Percentiles rank a stretch among this genome's conserved stretches.
These are phyloP conservation scores for Holcopasites calliopsidis DNA, from an alignment of 1,140 invertebrate species.

Conservation along the genomic window DNA sequence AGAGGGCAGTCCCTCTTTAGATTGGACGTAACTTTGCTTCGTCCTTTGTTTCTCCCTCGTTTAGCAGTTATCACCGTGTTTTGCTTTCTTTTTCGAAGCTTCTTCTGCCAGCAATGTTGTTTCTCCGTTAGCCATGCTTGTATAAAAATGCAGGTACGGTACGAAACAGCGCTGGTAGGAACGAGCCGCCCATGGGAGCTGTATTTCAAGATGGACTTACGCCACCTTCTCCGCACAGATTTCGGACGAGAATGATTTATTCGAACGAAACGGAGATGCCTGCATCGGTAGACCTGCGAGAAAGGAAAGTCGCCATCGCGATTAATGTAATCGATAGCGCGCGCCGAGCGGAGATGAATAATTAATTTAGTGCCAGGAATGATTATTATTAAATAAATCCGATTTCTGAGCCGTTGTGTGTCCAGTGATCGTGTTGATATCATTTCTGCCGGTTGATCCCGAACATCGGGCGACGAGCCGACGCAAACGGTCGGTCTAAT, in stretches of 20 bases:
- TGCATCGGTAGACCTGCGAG: background rate
- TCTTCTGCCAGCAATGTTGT: constrained; percentile 24
- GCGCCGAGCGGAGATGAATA: background rate
- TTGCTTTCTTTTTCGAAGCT: background rate
- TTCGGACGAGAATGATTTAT: constrained; percentile 49
- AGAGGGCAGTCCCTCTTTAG: background rate
- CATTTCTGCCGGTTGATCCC: constrained; percentile 46
- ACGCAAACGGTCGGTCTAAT: constrained; percentile 44
- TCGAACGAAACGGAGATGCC: background rate
- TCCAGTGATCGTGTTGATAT: background rate
- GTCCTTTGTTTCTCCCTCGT: background rate
- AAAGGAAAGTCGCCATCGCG: background rate
- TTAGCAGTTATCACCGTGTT: background rate
- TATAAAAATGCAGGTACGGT: constrained; percentile 43
- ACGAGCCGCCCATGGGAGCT: constrained; percentile 24
- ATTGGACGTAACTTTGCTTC: background rate
- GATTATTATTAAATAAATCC: constrained; percentile 23
- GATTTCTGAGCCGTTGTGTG: no score
- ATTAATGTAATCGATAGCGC: constrained; percentile 26
- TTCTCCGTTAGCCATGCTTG: constrained; percentile 40
- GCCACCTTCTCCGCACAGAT: constrained; percentile 39
- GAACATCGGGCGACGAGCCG: constrained; percentile 26
- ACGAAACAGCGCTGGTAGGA: background rate
- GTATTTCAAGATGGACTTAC: constrained; percentile 44
- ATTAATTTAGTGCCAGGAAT: no score